Conservation (phyloP, 1,140 invertebrate species). For the Aphidius ervi region DNA sequence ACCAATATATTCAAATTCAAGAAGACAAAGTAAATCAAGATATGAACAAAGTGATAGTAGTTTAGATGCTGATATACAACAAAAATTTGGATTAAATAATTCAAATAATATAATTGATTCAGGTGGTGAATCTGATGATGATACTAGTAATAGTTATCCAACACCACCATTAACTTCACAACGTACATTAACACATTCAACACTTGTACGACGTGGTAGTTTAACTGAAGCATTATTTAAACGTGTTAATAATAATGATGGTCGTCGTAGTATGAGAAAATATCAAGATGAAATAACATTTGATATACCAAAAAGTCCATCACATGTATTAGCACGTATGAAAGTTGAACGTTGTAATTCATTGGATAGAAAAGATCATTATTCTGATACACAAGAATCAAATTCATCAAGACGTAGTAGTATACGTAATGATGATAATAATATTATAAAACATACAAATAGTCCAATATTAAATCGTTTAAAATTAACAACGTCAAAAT, state of each 20-base stretch:
- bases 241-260: slow-evolving; percentile 30
- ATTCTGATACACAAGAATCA: slow-evolving; percentile 37
- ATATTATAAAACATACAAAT: slow-evolving; percentile 32
- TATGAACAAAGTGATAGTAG: slow-evolving; percentile 45
- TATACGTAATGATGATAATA: slow-evolving; percentile 27
- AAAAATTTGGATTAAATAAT: slow-evolving; percentile 26
- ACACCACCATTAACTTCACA: slow-evolving; percentile 40
- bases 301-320: slow-evolving; percentile 35
- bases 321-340: slow-evolving; percentile 32
- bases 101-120: slow-evolving; percentile 32
- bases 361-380: slow-evolving; percentile 35
- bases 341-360: slow-evolving; percentile 38
- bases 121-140: slow-evolving; percentile 37
- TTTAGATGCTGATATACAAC: slow-evolving; percentile 62
- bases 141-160: slow-evolving; percentile 39
- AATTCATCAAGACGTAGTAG: slow-evolving; percentile 38
- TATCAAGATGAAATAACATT: slow-evolving; percentile 33
- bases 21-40: slow-evolving; percentile 27
- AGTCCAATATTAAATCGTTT: slow-evolving; percentile 38
- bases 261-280: slow-evolving; percentile 35
- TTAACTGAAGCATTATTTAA: slow-evolving; percentile 38
- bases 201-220: slow-evolving; percentile 33
- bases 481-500: slow-evolving; percentile 36
- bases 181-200: slow-evolving; percentile 34
- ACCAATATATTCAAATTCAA: slow-evolving; percentile 54